phyloP scores from a whole-genome alignment of 2,113 vertebrate genomes.

The Picathartes gymnocephalus region DNA sequence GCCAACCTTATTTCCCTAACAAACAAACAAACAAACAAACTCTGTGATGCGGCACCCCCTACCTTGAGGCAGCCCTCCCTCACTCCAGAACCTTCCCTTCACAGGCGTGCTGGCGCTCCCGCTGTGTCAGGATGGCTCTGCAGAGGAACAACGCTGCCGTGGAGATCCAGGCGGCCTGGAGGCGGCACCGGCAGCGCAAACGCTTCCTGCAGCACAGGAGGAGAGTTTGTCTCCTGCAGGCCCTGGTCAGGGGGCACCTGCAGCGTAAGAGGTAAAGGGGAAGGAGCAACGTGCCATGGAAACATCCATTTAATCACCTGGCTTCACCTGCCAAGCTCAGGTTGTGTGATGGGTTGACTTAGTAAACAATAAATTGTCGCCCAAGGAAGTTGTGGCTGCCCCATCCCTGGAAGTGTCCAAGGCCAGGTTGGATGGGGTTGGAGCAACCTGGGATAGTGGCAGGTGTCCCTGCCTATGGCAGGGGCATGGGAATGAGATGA shows the following conservation, averaged over 20 bases:
- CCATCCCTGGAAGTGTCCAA: background rate
- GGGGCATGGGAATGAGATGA: too few relatives aligned
- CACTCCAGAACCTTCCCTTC: background rate
- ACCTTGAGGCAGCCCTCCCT: background rate
- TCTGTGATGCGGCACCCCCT: background rate
- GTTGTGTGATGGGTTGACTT: background rate
- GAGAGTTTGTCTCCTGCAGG: constrained; percentile 80
- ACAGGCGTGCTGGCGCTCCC: constrained; percentile 80
- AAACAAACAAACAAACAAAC: background rate
- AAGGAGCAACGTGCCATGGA: fast-evolving
- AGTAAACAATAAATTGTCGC: background rate
- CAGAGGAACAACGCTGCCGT: constrained; percentile 67
- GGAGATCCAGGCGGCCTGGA: constrained; percentile 84
- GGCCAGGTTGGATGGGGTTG: background rate
- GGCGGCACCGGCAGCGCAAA: constrained; percentile 70
- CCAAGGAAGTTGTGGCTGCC: background rate
- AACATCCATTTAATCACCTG: background rate
- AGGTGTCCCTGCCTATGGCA: background rate
- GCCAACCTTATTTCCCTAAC: background rate
- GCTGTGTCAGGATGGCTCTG: constrained; percentile 12
- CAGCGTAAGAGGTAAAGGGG: constrained; percentile 81
- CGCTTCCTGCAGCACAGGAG: constrained; percentile 59
- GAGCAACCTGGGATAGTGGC: background rate
- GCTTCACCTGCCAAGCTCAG: background rate
- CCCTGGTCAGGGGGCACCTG: constrained; percentile 82